A percentile compares a stretch with the other conserved stretches of the same genome.
phyloP scores from a whole-genome alignment of 2,888 invertebrate species.

The Orthosia gothica region DNA sequence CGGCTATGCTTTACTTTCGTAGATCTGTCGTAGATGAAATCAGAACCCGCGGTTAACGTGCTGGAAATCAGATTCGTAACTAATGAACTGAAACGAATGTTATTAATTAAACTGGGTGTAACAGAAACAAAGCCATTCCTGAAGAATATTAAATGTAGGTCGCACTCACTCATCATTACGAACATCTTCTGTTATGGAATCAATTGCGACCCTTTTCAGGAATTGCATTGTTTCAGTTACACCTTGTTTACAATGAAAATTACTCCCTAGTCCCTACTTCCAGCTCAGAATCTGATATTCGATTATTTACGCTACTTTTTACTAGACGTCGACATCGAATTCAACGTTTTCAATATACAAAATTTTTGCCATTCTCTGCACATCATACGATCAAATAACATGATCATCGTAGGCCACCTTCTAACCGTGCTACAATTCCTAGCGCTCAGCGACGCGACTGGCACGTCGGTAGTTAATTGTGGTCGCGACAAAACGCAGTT shows the following conservation, averaged over 20 bases:
- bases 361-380: not conserved
- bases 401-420: not conserved
- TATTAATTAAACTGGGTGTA: no score
- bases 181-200: no score
- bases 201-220: no score
- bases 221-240: no score
- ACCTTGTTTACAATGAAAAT: no score
- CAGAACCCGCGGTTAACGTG: no score
- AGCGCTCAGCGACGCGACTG: not conserved
- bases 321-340: not conserved
- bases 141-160: no score
- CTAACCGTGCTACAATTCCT: not conserved
- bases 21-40: not conserved
- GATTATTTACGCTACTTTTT: not conserved
- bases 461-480: constrained; percentile 23
- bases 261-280: no score
- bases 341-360: not conserved
- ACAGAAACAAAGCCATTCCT: no score
- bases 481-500: constrained; percentile 60
- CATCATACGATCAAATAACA: not conserved
- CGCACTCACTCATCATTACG: no score
- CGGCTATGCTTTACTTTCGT: not conserved
- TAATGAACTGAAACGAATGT: no score
- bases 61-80: not conserved
- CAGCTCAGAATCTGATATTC: no score